Conservation (phyloP, 2,888 invertebrate species). For the Stenodera caucasica region DNA sequence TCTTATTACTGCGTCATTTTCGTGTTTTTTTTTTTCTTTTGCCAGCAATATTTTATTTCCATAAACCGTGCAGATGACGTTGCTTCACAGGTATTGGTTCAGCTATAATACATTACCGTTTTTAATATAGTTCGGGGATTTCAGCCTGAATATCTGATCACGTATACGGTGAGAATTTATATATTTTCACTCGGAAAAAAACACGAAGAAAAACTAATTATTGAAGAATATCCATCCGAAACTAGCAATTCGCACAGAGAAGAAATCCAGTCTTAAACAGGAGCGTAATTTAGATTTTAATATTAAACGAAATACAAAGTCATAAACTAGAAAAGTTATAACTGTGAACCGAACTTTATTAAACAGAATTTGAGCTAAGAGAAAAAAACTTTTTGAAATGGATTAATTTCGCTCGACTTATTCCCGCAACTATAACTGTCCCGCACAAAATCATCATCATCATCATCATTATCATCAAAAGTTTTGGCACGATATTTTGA, state of each 20-base stretch:
- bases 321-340: background rate
- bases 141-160: background rate
- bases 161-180: background rate
- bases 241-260: no score
- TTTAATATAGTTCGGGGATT: conserved; percentile 3
- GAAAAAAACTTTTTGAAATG: no score
- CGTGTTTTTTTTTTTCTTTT: background rate
- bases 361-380: no score
- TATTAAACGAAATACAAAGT: background rate
- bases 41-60: background rate
- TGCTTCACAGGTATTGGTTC: conserved; percentile 3
- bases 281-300: background rate
- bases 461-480: background rate
- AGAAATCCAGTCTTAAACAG: background rate
- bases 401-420: background rate
- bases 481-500: no score
- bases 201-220: background rate
- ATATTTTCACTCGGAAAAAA: background rate
- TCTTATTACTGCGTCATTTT: background rate
- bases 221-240: background rate
- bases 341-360: no score
- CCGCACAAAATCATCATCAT: background rate
- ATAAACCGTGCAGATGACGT: conserved; percentile 4
- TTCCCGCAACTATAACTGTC: background rate
- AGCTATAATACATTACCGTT: conserved; percentile 2